Base-by-base conservation (phyloP, 2,113 vertebrate species). In the Pterocles burchelli region DNA sequence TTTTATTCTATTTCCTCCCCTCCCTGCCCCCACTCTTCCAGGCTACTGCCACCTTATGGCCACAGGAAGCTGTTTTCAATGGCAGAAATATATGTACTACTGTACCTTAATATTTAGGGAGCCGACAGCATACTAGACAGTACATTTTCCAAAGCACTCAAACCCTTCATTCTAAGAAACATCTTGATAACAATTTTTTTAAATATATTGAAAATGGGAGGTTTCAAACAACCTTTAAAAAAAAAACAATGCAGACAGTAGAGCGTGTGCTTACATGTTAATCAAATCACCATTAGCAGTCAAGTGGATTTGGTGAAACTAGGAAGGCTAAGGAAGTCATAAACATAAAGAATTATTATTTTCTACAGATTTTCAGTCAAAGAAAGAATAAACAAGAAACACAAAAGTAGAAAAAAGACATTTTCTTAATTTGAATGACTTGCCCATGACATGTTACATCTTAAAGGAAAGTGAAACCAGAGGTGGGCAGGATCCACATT, bases 41-140 rank as follows among this genome's bases (percentile, higher is more conserved):
- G 79, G 71, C 71, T 89, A 77, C 86, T 92, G 93, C 84, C 91
- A 84, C 63, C 93, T 95, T 77, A 84, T 6, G 81, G 95, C 73
- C 59, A 92, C 24, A 81, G 57, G 81, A 91, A 94, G 63, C 46
- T 91, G 51, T 41, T 92, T 49, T 49, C 63, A 48, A 24, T 36
- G 43, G 41, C 52, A 72, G 63, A 62, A 84, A 66, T 8, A 21
- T 5, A 26, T 5, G 8, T 25, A 33, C 29, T 41, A 17, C 49
- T 51, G 21, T 26, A 14, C 51, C 38, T 58, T 36, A 24, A 12
- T 17, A 71, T 75, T 51, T 41, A 58, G 25, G 4, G 11, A 63
- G 46, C 70, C 2, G 4, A 21, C 15, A 65, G 54, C 5, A 0
- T 54, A 28, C 16, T 13, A 71, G 31, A n/a, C 36, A 51, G 31